Conservation (phyloP, 1,140 invertebrate genomes). For the Meteorus sp. region DNA sequence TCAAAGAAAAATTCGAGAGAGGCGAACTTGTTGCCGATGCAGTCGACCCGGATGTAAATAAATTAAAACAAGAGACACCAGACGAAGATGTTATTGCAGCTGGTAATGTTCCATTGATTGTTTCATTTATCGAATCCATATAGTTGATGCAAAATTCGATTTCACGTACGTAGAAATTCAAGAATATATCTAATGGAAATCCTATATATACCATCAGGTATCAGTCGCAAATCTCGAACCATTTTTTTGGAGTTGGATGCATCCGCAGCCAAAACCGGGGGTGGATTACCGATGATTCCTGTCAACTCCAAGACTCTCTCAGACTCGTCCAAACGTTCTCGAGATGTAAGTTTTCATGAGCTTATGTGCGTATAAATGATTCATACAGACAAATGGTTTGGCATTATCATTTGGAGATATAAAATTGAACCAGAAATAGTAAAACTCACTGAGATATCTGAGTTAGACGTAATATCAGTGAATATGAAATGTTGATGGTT, state of each 20-base stretch:
- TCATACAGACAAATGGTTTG: too few relatives aligned
- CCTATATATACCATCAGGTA: constrained; percentile 61
- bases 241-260: constrained; percentile 86
- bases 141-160: too few relatives aligned
- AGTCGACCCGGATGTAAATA: constrained; percentile 63
- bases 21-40: constrained; percentile 67
- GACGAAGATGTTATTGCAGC: constrained; percentile 82
- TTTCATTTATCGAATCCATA: neutral
- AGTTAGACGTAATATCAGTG: too few relatives aligned
- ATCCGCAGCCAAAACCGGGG: constrained; percentile 57
- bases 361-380: too few relatives aligned
- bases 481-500: too few relatives aligned
- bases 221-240: constrained; percentile 82
- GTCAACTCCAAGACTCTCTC: constrained; percentile 56
- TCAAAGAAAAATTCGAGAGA: constrained; percentile 83
- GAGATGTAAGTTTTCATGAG: constrained; percentile 59
- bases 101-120: constrained; percentile 59
- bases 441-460: too few relatives aligned
- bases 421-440: too few relatives aligned
- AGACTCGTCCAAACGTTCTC: constrained; percentile 59
- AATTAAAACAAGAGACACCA: constrained; percentile 64
- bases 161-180: neutral
- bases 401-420: too few relatives aligned
- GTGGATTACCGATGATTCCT: constrained; percentile 49
- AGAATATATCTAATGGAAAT: neutral